phyloP scores from a whole-genome alignment of 2,113 vertebrate genomes.

The Eira barbara region DNA sequence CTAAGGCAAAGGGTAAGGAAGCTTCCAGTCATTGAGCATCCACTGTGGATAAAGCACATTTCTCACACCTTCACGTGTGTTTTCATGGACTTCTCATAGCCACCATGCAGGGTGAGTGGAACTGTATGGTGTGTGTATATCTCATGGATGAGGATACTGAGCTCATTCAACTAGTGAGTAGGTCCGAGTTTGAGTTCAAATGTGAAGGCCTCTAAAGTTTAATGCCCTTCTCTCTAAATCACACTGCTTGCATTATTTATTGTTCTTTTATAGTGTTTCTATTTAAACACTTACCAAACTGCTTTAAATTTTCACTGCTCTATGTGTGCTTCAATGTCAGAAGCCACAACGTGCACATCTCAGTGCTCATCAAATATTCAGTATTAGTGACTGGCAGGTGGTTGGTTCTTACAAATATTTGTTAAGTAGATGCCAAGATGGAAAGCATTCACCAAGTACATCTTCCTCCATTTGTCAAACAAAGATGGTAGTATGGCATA shows the following conservation, averaged over 20 bases:
- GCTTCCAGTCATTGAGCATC: background rate
- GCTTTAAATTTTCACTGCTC: background rate
- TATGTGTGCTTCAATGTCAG: background rate
- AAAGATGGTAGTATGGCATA: background rate
- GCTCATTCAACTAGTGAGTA: background rate
- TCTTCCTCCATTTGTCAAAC: constrained; percentile 1
- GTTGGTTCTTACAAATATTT: constrained; percentile 34
- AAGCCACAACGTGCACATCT: background rate
- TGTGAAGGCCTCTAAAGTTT: background rate
- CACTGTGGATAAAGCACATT: background rate
- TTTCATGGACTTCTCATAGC: background rate
- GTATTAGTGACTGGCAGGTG: background rate
- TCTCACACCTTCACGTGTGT: background rate
- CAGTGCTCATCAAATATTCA: background rate
- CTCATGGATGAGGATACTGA: background rate
- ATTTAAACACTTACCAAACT: background rate
- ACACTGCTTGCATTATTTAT: background rate
- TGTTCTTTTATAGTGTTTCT: background rate
- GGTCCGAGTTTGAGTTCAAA: background rate
- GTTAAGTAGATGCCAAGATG: background rate
- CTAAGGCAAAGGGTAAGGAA: background rate
- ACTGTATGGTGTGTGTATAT: background rate
- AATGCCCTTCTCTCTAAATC: background rate
- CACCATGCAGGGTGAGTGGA: no score
- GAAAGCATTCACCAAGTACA: background rate